Evolutionary conservation across 2,797 vertebrate genomes (phyloP), one percentile per base, ranked within the genome.

Genomic region (Crax fasciolata): DNA sequence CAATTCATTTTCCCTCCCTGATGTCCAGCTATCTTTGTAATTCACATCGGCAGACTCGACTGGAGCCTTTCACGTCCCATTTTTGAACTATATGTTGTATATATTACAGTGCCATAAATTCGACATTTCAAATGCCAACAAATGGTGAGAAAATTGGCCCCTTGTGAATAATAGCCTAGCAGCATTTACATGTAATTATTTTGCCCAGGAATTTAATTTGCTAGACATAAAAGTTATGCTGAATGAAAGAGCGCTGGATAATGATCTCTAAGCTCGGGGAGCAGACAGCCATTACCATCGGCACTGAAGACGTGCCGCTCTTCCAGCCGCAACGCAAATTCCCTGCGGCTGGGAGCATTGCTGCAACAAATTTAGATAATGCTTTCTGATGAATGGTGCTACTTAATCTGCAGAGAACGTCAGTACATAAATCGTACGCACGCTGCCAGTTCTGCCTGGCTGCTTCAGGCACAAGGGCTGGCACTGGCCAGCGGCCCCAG

Each of bases 161-260:
- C 94, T 97, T 71, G 97, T 96, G 96, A 97, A 84, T 97, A 97
- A 96, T 59, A 97, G 85, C 85, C 90, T 77, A 96, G 93, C 87
- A 97, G 75, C 95, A 93, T 97, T 98, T 97, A 96, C 92, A 96
- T 93, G 93, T 88, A 97, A 98, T 98, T 98, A 98, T 97, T 97
- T 95, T 96, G 86, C 87, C 73, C 46, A 21, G 90, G 89, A 96
- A 97, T 97, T 98, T 97, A 97, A 97, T 97, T 97, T 95, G 87
- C 48, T 35, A 95, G 90, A 85, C 93, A 95, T 95, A 93, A 97
- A 98, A 97, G 84, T 96, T 90, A 39, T 55, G 71, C 70, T 71
- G 94, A 96, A 87, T 94, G 63, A 93, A 97, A 96, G 97, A 96
- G 92, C 73, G 41, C 95, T 61, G 46, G 87, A 91, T 51, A 85